Conservation (phyloP, 2,888 invertebrate species). For the Perizoma affinitatum region DNA sequence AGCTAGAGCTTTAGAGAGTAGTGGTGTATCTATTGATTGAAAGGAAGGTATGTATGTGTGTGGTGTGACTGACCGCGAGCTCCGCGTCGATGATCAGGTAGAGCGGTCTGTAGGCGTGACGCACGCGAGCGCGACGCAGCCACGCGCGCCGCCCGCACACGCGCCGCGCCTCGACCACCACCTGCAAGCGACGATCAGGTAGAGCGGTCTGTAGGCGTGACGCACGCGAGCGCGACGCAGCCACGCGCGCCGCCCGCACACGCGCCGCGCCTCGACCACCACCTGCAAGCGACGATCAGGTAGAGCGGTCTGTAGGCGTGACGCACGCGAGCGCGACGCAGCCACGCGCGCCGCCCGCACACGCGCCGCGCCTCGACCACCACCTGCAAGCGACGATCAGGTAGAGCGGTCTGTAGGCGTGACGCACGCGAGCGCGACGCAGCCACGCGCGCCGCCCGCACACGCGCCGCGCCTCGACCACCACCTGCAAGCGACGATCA, state of each 20-base stretch:
- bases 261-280: constrained; percentile 51
- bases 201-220: constrained; percentile 51
- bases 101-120: constrained; percentile 48
- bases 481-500: too few species aligned
- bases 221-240: constrained; percentile 34
- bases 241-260: constrained; percentile 55
- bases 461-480: constrained; percentile 52
- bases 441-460: constrained; percentile 55
- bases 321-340: constrained; percentile 32
- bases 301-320: constrained; percentile 54
- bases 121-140: constrained; percentile 36
- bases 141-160: constrained; percentile 57
- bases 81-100: constrained; percentile 63
- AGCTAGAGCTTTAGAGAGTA: too few species aligned
- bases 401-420: constrained; percentile 54
- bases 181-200: constrained; percentile 62
- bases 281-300: constrained; percentile 61
- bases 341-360: constrained; percentile 54
- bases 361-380: constrained; percentile 52
- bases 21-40: too few species aligned
- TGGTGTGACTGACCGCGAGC: constrained; percentile 47
- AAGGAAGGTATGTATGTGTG: too few species aligned
- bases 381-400: constrained; percentile 61
- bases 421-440: constrained; percentile 28
- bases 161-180: constrained; percentile 51